Conservation (phyloP, 1,140 invertebrate species). For the Teleopsis dalmanni region DNA sequence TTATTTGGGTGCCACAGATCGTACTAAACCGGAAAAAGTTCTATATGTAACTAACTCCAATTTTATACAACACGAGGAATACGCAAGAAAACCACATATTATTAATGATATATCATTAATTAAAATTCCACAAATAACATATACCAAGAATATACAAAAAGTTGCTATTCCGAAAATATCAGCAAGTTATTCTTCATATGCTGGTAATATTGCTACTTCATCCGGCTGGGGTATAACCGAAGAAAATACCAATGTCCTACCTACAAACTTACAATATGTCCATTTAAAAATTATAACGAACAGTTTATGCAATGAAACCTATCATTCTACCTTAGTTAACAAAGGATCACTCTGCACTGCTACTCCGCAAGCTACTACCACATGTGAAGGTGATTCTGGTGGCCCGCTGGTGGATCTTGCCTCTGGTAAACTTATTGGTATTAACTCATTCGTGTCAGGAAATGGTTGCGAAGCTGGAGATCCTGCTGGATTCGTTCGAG, state of each 20-base stretch:
- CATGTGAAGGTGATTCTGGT: constrained; percentile 37
- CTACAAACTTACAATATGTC: constrained; percentile 23
- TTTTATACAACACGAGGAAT: constrained; percentile 46
- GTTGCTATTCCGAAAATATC: constrained; percentile 31
- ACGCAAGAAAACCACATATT: constrained; percentile 31
- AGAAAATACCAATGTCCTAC: constrained; percentile 31
- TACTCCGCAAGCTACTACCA: constrained; percentile 25
- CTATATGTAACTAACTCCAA: constrained; percentile 34
- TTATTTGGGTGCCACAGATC: constrained; percentile 30
- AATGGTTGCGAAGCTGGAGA: constrained; percentile 30
- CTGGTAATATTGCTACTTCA: constrained; percentile 20
- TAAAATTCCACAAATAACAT: constrained; percentile 44
- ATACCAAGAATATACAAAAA: constrained; percentile 27
- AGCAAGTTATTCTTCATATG: constrained; percentile 18
- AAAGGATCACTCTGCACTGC: constrained; percentile 25
- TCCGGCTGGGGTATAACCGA: constrained; percentile 32
- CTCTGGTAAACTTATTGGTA: constrained; percentile 29
- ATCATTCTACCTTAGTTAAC: constrained; percentile 17
- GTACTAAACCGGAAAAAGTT: constrained; percentile 29
- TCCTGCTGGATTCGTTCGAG: constrained; percentile 34
- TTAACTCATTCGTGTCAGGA: constrained; percentile 39
- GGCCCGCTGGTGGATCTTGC: constrained; percentile 21
- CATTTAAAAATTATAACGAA: constrained; percentile 30
- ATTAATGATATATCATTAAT: constrained; percentile 53
- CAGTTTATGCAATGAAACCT: constrained; percentile 16